A percentile compares a stretch with the other conserved stretches of the same genome.
Conservation (phyloP, 2,888 invertebrate species). For the Mythimna vitellina region DNA sequence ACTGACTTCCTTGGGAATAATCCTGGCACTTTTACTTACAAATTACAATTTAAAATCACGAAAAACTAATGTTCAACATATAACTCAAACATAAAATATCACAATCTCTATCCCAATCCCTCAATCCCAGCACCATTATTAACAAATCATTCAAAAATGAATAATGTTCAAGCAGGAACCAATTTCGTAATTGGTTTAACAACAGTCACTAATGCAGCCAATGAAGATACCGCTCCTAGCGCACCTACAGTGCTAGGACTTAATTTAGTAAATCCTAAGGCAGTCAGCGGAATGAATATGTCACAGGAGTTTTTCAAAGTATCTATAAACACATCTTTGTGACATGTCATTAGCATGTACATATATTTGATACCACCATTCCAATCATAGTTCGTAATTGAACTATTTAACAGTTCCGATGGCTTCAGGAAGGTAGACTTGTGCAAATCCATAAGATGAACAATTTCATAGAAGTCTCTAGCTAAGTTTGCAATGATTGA, state of each 20-base stretch:
- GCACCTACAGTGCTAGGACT: conserved; percentile 95
- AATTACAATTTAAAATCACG: conserved; percentile 6
- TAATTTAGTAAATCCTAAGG: conserved; percentile 94
- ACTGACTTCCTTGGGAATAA: conserved; percentile 12
- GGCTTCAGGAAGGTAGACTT: conserved; percentile 83
- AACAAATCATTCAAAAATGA: conserved; percentile 5
- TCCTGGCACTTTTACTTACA: conserved; percentile 11
- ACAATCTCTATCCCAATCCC: conserved; percentile 25
- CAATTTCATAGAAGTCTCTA: conserved; percentile 96
- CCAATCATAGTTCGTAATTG: conserved; percentile 73
- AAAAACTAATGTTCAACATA: not conserved
- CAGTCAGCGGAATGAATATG: conserved; percentile 95
- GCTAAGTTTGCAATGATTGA: conserved; percentile 95
- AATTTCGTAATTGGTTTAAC: conserved; percentile 95
- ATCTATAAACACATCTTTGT: conserved; percentile 94
- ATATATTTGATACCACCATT: conserved; percentile 75
- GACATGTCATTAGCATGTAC: conserved; percentile 78
- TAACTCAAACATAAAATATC: conserved; percentile 31
- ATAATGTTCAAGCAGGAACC: conserved; percentile 87
- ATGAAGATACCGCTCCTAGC: conserved; percentile 95
- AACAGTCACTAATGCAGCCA: conserved; percentile 94
- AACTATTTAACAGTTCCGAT: conserved; percentile 78
- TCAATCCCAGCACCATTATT: conserved; percentile 60
- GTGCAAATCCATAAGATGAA: conserved; percentile 90
- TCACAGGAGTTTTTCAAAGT: conserved; percentile 96